phyloP scores from a whole-genome alignment of 2,888 invertebrate species.

The Pristionchus maxplancki region DNA sequence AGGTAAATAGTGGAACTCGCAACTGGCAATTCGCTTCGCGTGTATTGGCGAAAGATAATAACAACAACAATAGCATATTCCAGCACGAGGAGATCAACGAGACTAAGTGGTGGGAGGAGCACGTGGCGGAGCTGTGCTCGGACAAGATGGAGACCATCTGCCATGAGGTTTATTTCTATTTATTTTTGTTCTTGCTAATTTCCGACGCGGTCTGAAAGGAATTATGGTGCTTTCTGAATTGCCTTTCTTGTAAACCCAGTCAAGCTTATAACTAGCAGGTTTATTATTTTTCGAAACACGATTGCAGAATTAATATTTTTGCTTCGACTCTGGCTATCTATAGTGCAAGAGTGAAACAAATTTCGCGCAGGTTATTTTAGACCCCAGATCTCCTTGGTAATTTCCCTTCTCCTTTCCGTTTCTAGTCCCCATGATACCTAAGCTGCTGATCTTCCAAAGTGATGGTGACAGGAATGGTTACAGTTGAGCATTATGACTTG shows the following conservation, averaged over 20 bases:
- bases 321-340: background rate
- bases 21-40: too few relatives aligned
- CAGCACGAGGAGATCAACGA: conserved; percentile 50
- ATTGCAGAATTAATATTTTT: too few relatives aligned
- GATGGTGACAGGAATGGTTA: background rate
- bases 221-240: background rate
- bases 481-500: background rate
- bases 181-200: too few relatives aligned
- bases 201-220: too few relatives aligned
- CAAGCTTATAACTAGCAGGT: background rate
- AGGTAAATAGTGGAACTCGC: too few relatives aligned
- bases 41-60: too few relatives aligned
- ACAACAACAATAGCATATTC: too few relatives aligned
- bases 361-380: background rate
- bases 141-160: conserved; percentile 87
- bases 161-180: conserved; percentile 63
- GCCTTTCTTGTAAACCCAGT: background rate
- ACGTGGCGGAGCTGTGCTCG: conserved; percentile 94
- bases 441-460: background rate
- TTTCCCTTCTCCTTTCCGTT: too few relatives aligned
- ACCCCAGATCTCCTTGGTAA: too few relatives aligned
- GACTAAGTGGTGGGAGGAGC: conserved; percentile 92
- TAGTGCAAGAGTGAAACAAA: background rate
- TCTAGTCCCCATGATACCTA: too few relatives aligned
- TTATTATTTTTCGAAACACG: background rate